These are phyloP conservation scores for Parambassis ranga DNA, from an alignment of 2,797 vertebrate species.

Conservation along the genomic window DNA sequence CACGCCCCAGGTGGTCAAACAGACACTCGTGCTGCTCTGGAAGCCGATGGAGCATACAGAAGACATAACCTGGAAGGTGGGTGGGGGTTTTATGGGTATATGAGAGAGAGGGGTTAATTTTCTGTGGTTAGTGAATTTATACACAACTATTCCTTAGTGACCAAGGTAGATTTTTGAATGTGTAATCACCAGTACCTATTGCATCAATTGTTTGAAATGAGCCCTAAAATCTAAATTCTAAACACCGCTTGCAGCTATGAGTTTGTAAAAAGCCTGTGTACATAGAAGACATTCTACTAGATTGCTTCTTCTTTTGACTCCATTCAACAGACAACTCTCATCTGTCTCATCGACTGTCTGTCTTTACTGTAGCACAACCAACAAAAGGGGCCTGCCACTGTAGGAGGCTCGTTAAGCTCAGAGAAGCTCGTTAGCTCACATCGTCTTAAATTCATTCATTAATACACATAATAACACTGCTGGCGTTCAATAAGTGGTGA, in stretches of 20 bases:
- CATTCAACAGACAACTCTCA: conserved; percentile 26
- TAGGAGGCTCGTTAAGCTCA: conserved; percentile 50
- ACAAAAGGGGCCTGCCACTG: conserved; percentile 35
- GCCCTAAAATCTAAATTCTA: no score
- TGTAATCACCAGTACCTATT: no score
- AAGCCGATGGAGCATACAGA: conserved; percentile 96
- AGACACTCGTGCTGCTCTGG: conserved; percentile 94
- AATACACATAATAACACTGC: conserved; percentile 71
- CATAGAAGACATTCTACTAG: conserved; percentile 3
- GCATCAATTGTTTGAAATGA: no score
- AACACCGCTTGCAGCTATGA: not conserved
- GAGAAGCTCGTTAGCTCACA: conserved; percentile 62
- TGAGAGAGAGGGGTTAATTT: not conserved
- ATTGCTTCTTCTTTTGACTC: conserved; percentile 25
- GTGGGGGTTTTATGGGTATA: not conserved
- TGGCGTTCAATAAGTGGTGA: conserved; percentile 68
- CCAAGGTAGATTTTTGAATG: no score
- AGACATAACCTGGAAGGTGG: conserved; percentile 85
- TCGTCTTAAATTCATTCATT: conserved; percentile 71
- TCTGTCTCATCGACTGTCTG: conserved; percentile 15
- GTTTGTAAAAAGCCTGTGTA: conserved; percentile 3
- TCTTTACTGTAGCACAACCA: conserved; percentile 18
- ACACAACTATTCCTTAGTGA: no score
- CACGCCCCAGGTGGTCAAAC: conserved; percentile 94
- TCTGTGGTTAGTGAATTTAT: not conserved